Evolutionary conservation across 1,140 invertebrate genomes (phyloP).

Genomic region (Drosophila parabipectinata): DNA sequence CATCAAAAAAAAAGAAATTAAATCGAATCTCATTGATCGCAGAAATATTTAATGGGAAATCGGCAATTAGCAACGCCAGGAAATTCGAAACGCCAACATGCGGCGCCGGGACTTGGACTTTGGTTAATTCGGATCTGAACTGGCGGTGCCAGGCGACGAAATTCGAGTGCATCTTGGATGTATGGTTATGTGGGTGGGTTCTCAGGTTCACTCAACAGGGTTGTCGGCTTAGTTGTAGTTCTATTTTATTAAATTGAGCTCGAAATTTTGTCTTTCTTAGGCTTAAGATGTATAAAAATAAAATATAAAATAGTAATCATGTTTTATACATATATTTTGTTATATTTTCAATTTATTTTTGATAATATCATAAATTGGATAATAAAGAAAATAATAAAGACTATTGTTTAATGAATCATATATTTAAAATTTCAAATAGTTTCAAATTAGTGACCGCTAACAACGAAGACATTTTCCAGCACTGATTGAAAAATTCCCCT

Average conservation of each 20-base stretch:
- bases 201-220: slow-evolving; percentile 17
- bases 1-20: background rate
- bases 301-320: background rate
- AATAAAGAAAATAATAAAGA: too few relatives aligned
- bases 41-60: slow-evolving; percentile 34
- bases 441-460: too few relatives aligned
- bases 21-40: slow-evolving; percentile 7
- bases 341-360: too few relatives aligned
- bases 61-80: slow-evolving; percentile 21
- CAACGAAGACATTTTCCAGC: too few relatives aligned
- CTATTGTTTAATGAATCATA: too few relatives aligned
- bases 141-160: slow-evolving; percentile 50
- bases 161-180: slow-evolving; percentile 42
- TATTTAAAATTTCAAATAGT: too few relatives aligned
- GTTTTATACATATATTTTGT: too few relatives aligned
- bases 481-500: too few relatives aligned
- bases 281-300: background rate
- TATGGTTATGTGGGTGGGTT: slow-evolving; percentile 38
- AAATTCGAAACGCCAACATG: slow-evolving; percentile 55
- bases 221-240: background rate
- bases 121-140: slow-evolving; percentile 13
- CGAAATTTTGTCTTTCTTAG: background rate
- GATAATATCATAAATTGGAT: too few relatives aligned
- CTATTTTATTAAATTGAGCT: background rate
- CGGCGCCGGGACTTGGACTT: slow-evolving; percentile 28